Conservation (phyloP, 2,113 vertebrate genomes). For the Origma solitaria region DNA sequence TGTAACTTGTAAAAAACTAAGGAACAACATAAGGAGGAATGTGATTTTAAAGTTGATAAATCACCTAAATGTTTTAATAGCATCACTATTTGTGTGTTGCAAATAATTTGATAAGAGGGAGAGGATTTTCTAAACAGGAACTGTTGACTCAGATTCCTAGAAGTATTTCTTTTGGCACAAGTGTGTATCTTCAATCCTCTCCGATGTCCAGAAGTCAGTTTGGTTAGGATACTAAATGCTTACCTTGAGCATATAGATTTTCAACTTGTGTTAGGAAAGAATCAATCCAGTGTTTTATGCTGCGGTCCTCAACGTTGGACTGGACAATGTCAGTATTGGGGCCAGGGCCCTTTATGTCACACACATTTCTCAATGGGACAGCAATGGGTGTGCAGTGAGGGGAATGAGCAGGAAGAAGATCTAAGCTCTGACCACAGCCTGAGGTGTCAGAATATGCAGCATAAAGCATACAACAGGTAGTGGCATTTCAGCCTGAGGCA, state of each 20-base stretch:
- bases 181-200: not conserved
- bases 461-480: not conserved
- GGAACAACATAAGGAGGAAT: not conserved
- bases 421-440: not conserved
- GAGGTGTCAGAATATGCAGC: not conserved
- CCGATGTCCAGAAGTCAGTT: not conserved
- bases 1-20: not conserved
- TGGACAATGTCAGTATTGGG: not conserved
- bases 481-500: not conserved
- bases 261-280: not conserved
- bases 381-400: not conserved
- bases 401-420: not conserved
- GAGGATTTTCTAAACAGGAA: not conserved
- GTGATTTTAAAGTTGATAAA: not conserved
- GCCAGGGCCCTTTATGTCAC: not conserved
- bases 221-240: not conserved
- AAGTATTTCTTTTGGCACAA: not conserved
- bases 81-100: not conserved
- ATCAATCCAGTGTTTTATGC: not conserved
- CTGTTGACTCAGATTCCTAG: not conserved
- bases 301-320: accelerated
- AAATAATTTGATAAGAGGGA: not conserved
- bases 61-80: not conserved
- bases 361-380: accelerated
- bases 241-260: not conserved